Base-by-base conservation (phyloP, 2,888 invertebrate genomes). In the Eupithecia insigniata region DNA sequence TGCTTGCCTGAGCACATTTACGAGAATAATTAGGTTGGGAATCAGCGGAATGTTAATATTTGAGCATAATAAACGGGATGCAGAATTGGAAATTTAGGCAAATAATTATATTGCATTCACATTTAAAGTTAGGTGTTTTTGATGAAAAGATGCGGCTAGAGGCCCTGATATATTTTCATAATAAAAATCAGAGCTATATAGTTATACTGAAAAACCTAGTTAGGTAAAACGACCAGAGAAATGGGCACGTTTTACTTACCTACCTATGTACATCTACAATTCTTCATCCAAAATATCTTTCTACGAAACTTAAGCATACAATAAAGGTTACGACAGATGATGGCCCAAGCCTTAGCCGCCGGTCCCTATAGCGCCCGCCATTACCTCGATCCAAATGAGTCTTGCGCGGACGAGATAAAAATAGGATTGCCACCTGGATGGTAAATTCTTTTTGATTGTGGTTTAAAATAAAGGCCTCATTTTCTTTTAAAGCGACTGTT, bases 401-500 rank as follows among this genome's bases (percentile, higher is more conserved):
- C 85, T 80, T 85, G 85, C 84, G 85, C 82, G 80, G 77, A 73
- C 76, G 78, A 84, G 86, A 86, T 85, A 87, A 84, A 83, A 76
- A 43, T 39, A 73, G 75, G 72, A 75, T 70, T 75, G 75, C 60
- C 72, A 75, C 58, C 68, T 61, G 46, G 26, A 30, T 34, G 65
- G 60, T n/a, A 22, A 22, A 60, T 30, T 18, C 60, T 26, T 36
- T 62, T 39, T 39, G 7, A 64, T 22, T 36, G 22, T 36, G n/a
- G 16, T 14, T 34, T 36, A 12, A 55, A 51, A 55, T 12, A 26
- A 55, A 26, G 5, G 5, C 5, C n/a, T 14, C 22, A 51, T 51
- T n/a, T 18, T n/a, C n/a, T 22, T 46, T n/a, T 2, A 46, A 46
- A 1, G 39, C 39, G 18, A 39, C 18, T 0, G 5, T 18, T 39